Evolutionary conservation across 1,140 invertebrate species (phyloP), one percentile per base, ranked within the genome.

Genomic region (Diprion similis): DNA sequence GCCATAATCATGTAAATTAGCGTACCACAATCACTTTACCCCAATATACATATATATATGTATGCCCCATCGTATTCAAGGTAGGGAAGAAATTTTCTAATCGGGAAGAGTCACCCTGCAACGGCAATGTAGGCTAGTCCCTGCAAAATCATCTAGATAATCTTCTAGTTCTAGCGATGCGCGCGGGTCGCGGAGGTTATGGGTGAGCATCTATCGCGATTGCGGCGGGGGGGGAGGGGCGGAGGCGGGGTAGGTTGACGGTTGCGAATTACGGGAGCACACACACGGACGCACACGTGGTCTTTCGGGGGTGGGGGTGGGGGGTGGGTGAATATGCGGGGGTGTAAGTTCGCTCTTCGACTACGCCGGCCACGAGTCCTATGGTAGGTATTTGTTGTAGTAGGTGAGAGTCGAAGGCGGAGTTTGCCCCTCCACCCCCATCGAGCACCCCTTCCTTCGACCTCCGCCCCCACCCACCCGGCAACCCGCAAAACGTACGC

Each of bases 351-450:
- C 24, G 24, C 24, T 1, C 24, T 37, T 37, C 24, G 24, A 37
- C 24, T 37, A 37, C 24, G 24, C 24, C 24, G 24, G 24, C n/a
- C n/a, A n/a, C 24, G 24, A 37, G 24, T 6, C 2, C 24, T 37
- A 37, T 67, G 59, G 47, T 24, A 18, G 17, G 65, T 66, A 8
- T n/a, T n/a, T n/a, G 71, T 7, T 24, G 51, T 85, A 87, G 80
- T 88, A 87, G 86, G 82, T 37, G 24, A 37, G 24, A 37, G 24
- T 37, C 83, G 86, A 87, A 88, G 87, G 86, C 87, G 86, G 85
- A 85, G 83, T 85, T 84, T 86, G 84, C 78, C 37, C 37, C 17
- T 46, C 69, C 46, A 68, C 69, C 48, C 24, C 24, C 24, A 6
- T 37, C 24, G 24, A 37, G 24, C 24, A 37, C 24, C 24, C 24